These are phyloP conservation scores for Sitta carolinensis DNA, from an alignment of 2,797 vertebrate species.

Conservation along the genomic window DNA sequence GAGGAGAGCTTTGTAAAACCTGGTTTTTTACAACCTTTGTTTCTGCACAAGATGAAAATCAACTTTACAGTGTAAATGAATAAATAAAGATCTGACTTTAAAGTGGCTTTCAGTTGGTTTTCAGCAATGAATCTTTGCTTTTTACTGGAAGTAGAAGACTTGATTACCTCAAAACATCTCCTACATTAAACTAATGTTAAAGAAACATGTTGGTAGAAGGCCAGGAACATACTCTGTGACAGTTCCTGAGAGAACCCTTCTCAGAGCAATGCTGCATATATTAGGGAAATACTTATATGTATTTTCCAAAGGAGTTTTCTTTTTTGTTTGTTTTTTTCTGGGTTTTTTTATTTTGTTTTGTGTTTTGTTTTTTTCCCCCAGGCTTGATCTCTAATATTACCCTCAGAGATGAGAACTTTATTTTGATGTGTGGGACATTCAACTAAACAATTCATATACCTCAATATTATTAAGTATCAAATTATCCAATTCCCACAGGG, in stretches of 20 bases:
- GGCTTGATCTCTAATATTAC: background rate
- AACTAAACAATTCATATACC: slow-evolving; percentile 25
- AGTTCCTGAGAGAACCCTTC: background rate
- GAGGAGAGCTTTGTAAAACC: background rate
- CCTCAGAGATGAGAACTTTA: background rate
- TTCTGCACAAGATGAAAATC: background rate
- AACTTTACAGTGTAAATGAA: background rate
- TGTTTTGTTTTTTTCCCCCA: background rate
- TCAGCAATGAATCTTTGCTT: background rate
- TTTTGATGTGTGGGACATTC: slow-evolving; percentile 32
- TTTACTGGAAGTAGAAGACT: slow-evolving; percentile 2
- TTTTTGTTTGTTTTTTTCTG: too few species aligned
- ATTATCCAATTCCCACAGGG: slow-evolving; percentile 36
- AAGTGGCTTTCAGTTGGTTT: background rate
- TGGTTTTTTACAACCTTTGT: background rate
- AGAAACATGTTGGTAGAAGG: slow-evolving; percentile 15
- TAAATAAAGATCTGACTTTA: background rate
- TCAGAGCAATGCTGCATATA: background rate
- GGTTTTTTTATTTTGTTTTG: background rate
- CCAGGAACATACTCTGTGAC: background rate
- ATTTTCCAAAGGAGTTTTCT: background rate
- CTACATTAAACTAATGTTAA: background rate
- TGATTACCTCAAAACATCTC: background rate
- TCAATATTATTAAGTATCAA: slow-evolving; percentile 44
- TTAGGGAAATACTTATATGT: background rate